phyloP scores from a whole-genome alignment of 2,113 vertebrate species.

The Phycodurus eques region DNA sequence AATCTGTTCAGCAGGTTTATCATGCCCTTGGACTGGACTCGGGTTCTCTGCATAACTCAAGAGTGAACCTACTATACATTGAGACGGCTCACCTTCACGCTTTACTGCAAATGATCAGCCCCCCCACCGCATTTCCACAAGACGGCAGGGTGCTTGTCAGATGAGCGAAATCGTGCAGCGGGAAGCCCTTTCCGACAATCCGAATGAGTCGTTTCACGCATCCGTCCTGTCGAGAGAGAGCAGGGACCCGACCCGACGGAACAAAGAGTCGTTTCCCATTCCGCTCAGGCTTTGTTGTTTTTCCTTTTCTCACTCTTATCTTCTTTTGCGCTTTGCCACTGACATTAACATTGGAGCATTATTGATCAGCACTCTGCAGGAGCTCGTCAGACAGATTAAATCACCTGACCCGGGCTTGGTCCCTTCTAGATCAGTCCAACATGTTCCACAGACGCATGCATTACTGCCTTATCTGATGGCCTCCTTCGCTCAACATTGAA shows the following conservation, averaged over 20 bases:
- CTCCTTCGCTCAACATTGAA: neutral
- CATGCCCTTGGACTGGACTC: conserved; percentile 38
- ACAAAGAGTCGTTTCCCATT: conserved; percentile 51
- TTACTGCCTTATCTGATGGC: conserved; percentile 10
- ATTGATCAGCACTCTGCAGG: conserved; percentile 59
- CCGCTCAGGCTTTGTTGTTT: conserved; percentile 47
- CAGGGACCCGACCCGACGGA: conserved; percentile 22
- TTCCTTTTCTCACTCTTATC: conserved; percentile 8
- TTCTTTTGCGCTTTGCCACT: conserved; percentile 15
- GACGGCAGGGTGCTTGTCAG: conserved; percentile 51
- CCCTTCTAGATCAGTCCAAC: conserved; percentile 25
- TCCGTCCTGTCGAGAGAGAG: conserved; percentile 28
- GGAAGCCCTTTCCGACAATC: conserved; percentile 33
- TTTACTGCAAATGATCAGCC: conserved; percentile 45
- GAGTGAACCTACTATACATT: conserved; percentile 31
- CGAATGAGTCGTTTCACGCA: conserved; percentile 39
- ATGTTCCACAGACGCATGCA: conserved; percentile 9
- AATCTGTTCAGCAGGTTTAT: conserved; percentile 45
- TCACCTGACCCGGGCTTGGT: conserved; percentile 55
- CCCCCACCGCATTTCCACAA: conserved; percentile 48
- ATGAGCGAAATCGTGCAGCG: conserved; percentile 37
- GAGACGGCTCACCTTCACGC: conserved; percentile 53
- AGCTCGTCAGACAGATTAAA: conserved; percentile 66
- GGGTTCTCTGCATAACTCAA: conserved; percentile 21
- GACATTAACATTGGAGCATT: conserved; percentile 50